Conservation (phyloP, 1,140 invertebrate species). For the Drosophila oshimai region DNA sequence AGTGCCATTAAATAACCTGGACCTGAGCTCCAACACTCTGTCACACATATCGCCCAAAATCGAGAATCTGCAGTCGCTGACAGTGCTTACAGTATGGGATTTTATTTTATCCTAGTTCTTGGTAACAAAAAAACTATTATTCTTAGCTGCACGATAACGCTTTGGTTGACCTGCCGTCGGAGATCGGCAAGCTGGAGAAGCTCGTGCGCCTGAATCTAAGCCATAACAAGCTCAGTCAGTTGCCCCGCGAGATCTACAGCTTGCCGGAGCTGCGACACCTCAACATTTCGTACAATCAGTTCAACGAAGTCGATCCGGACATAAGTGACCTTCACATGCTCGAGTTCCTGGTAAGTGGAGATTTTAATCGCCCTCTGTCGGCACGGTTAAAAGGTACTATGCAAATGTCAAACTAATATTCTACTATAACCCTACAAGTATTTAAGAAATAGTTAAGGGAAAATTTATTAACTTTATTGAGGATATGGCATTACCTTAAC, state of each 20-base stretch:
- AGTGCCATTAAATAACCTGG: conserved; percentile 89
- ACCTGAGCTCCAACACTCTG: conserved; percentile 91
- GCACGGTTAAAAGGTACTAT: too few relatives aligned
- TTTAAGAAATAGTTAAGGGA: too few relatives aligned
- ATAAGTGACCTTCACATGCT: conserved; percentile 90
- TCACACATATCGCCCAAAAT: conserved; percentile 87
- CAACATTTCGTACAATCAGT: conserved; percentile 88
- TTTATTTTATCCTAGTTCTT: not conserved
- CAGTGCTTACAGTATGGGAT: conserved; percentile 87
- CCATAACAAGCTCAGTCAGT: conserved; percentile 87
- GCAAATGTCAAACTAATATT: too few relatives aligned
- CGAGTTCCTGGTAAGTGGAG: conserved; percentile 85
- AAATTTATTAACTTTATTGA: too few relatives aligned
- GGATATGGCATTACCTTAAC: too few relatives aligned
- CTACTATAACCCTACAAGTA: too few relatives aligned
- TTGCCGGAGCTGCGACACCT: conserved; percentile 87
- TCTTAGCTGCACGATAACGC: conserved; percentile 91
- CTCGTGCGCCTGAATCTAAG: conserved; percentile 91
- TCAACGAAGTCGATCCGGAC: conserved; percentile 85
- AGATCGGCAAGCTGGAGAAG: conserved; percentile 89
- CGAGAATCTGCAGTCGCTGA: conserved; percentile 87
- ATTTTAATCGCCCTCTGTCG: too few relatives aligned
- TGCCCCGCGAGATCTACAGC: conserved; percentile 87
- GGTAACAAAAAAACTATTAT: not conserved
- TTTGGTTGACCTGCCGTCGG: conserved; percentile 87